Percentiles rank a stretch among this genome's conserved stretches.
These are phyloP conservation scores for Acromyrmex echinatior DNA, from an alignment of 1,140 invertebrate species.

Conservation along the genomic window DNA sequence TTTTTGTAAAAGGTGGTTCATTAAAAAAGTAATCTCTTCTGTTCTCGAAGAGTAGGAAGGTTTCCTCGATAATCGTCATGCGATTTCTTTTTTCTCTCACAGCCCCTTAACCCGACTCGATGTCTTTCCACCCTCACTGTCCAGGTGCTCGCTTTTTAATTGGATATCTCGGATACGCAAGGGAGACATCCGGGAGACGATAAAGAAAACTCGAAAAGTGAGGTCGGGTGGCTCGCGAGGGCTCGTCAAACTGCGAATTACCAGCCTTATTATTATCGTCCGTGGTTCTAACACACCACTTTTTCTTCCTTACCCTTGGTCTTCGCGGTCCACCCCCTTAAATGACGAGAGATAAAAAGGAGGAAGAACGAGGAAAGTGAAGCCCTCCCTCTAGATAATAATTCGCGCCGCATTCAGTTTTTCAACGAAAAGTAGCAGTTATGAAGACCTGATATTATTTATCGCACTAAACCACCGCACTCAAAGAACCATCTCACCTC, in stretches of 20 bases:
- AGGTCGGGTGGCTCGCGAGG: constrained; percentile 75
- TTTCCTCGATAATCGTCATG: constrained; percentile 70
- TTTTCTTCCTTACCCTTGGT: constrained; percentile 64
- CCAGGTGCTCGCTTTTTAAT: constrained; percentile 84
- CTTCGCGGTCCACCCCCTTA: neutral
- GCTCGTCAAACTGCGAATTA: constrained; percentile 86
- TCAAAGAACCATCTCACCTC: constrained; percentile 58
- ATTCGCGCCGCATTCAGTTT: constrained; percentile 56
- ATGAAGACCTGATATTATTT: constrained; percentile 56
- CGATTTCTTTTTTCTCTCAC: constrained; percentile 59
- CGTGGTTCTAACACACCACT: constrained; percentile 79
- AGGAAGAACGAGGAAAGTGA: constrained; percentile 15
- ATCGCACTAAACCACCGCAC: constrained; percentile 45
- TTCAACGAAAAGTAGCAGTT: constrained; percentile 57
- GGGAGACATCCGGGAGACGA: constrained; percentile 81
- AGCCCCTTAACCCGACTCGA: constrained; percentile 37
- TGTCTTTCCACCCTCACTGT: constrained; percentile 65
- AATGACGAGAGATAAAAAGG: constrained; percentile 47
- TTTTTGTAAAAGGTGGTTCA: neutral
- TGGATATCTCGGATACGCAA: constrained; percentile 78
- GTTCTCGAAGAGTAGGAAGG: neutral
- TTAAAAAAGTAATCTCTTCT: neutral
- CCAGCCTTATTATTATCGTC: constrained; percentile 85
- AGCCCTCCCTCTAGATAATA: constrained; percentile 41
- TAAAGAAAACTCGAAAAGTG: constrained; percentile 80